Evolutionary conservation across 2,888 invertebrate genomes (phyloP), one percentile per base, ranked within the genome.

Genomic region (Poecilobothrus nobilitatus): DNA sequence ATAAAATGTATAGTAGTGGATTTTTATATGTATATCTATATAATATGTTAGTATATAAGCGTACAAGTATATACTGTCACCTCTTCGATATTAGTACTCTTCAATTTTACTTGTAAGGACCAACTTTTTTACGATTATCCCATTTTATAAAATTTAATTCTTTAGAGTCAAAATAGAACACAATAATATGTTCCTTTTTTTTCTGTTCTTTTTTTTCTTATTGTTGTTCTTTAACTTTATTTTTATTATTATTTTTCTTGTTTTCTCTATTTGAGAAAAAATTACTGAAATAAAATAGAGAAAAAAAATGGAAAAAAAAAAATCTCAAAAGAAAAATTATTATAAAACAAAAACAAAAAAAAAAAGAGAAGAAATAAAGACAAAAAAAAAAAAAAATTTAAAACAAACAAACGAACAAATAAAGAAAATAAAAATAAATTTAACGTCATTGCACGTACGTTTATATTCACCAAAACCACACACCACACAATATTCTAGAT

Each of bases 91-190:
- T 27, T 27, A 27, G 27, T 27, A 27, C 27, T 27, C 2, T 27
- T 27, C 27, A 27, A 8, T 37, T 37, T 37, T 37, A 8, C 9
- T 53, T 53, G n/a, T 6, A 53, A 53, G 18, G 53, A 53, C 53
- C 18, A 53, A 53, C 53, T 53, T 53, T 53, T 53, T 53, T 53
- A 53, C 53, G 53, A 53, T 53, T 53, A 53, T 53, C 53, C 53
- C 27, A 12, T 53, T 53, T 53, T 53, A 53, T 53, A 53, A 53
- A 53, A 53, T 53, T 53, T 53, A 53, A 53, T 53, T 53, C 53
- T 53, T 53, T 53, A 53, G 53, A 53, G 53, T 53, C 18, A 53
- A 53, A 53, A 53, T 53, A 53, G 53, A 53, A 53, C 15, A 53
- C 15, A 53, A 53, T 53, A 53, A 53, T 53, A 53, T 53, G 15